Evolutionary conservation across 2,797 vertebrate genomes (phyloP), one percentile per base, ranked within the genome.

Genomic region (Coregonus ussuriensis): DNA sequence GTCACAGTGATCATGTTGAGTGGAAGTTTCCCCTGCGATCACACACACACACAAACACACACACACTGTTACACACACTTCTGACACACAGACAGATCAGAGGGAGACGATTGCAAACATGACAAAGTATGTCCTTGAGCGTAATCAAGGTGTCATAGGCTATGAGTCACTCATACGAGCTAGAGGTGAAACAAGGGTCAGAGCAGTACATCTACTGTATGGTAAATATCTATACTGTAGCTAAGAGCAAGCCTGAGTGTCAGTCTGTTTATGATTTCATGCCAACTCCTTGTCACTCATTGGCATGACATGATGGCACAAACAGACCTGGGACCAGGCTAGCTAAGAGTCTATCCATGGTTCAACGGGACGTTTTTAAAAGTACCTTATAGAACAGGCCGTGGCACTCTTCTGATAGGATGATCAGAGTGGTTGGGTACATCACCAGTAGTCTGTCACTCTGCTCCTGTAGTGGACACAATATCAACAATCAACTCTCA

Each of bases 341-440:
- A 37, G 66, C 29, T 66, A 51, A 71, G 5, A 71, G n/a, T 29
- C 5, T 72, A 69, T 56, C 18, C 6, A 29, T 53, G 7, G 37
- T 71, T 35, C 21, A 35, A 4, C 13, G 18, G 1, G 14, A 35
- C 52, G 53, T 33, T 67, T 67, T 68, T 47, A 47, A 70, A 35
- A 75, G 76, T 88, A 99, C 98, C 97, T 99, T 99, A 79, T 98
- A 99, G 72, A 95, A 96, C 73, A 99, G 94, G 2, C 95, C 88
- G 0, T 93, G 74, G 0, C 82, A 89, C 79, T 99, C 95, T 83
- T 98, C 95, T 0, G 97, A 97, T 37, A 99, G 91, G 73, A 99
- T 98, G 85, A 97, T 97, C 80, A 99, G 91, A 0, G 97, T 96
- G 0, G 94, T 91, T 0, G 97, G 94, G 84, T 99, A 99, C 84